Conservation (phyloP, 2,888 invertebrate genomes). For the Mactromeris polynyma region DNA sequence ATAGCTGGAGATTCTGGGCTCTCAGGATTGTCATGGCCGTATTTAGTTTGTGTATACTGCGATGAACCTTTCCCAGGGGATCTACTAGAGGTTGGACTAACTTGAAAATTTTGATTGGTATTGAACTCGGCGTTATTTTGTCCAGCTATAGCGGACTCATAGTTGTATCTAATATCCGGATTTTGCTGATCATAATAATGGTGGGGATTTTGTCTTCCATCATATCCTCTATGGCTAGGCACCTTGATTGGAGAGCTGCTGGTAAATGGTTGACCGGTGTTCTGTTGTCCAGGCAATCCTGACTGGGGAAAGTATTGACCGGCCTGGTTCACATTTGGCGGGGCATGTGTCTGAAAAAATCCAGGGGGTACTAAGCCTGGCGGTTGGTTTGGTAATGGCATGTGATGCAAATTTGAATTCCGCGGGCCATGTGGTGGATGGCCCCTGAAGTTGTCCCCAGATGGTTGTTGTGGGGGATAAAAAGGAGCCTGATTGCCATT, state of each 20-base stretch:
- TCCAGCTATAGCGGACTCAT: neutral
- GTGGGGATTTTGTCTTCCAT: neutral
- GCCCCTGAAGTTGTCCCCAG: neutral
- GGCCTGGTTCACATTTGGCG: slow-evolving; percentile 23
- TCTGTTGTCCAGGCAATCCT: slow-evolving; percentile 2
- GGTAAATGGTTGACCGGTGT: neutral
- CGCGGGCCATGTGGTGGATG: neutral
- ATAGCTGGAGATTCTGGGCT: slow-evolving; percentile 64
- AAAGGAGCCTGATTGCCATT: slow-evolving; percentile 25
- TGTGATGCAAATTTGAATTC: neutral
- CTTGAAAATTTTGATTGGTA: neutral
- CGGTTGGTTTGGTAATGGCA: neutral
- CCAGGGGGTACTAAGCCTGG: slow-evolving; percentile 41
- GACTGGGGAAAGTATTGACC: slow-evolving; percentile 24
- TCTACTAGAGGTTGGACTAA: slow-evolving; percentile 37
- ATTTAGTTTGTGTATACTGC: slow-evolving; percentile 11
- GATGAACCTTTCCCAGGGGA: neutral
- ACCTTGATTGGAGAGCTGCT: slow-evolving; percentile 26
- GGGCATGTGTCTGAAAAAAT: slow-evolving; percentile 41
- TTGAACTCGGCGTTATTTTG: neutral
- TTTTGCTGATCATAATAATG: neutral
- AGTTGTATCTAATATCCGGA: neutral
- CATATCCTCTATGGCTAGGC: neutral
- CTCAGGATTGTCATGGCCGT: slow-evolving; percentile 22
- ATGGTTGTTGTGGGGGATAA: slow-evolving; percentile 22